Evolutionary conservation across 1,140 invertebrate species (phyloP), one percentile per base, ranked within the genome.

Genomic region (Drosophila oshimai): DNA sequence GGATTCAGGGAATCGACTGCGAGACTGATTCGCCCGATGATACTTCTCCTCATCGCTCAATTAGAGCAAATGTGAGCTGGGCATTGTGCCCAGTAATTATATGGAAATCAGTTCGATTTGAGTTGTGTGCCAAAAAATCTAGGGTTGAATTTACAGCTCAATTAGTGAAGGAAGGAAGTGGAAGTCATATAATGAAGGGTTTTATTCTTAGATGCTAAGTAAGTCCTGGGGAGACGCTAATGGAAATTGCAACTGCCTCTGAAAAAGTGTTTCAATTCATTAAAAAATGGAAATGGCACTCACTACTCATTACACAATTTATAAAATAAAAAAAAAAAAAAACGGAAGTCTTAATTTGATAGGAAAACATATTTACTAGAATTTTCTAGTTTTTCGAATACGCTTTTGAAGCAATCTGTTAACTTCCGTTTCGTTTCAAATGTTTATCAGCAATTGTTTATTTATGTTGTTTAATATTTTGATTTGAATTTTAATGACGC

Each of bases 21-120:
- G 62, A 36, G 6, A 47, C 41, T 36, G 50, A 54, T 53, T 29
- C 22, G 15, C 2, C 28, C 46, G 12, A 24, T 57, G 42, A 50
- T 73, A 46, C 55, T 51, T 50, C 69, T 46, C 39, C 64, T 86
- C 72, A 86, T 76, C 60, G 33, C 72, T 86, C 80, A 86, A 87
- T 86, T 87, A 73, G 75, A 61, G 64, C 22, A 20, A 58, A 28
- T 65, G 45, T 74, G 57, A 46, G 69, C 69, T 60, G 45, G 33
- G 70, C 42, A 42, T 42, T 55, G 18, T 36, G 15, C 36, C 54
- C 49, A 55, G 46, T 80, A 71, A 80, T 81, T 79, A 79, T 67
- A 44, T 45, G 45, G 53, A 84, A 78, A 83, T 74, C 34, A 33
- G n/a, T 65, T 49, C 26, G 15, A 20, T 13, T 50, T 64, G 12